phyloP scores from a whole-genome alignment of 2,888 invertebrate species.

The Hirtodrosophila histrioides region DNA sequence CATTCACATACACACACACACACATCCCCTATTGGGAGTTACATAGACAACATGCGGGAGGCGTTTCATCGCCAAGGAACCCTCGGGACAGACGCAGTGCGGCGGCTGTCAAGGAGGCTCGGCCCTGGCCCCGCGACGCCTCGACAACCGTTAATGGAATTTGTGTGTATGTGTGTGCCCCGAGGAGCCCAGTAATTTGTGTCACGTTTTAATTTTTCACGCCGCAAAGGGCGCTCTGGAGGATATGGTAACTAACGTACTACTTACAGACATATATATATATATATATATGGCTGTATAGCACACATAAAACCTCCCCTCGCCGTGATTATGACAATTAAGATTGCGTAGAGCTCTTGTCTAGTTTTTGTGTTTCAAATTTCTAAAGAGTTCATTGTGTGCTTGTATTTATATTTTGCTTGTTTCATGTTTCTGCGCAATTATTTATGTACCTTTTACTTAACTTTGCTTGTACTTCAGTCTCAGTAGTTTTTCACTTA shows the following conservation, averaged over 20 bases:
- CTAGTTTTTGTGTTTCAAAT: conserved; percentile 33
- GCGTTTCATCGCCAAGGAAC: conserved; percentile 42
- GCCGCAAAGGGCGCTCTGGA: conserved; percentile 57
- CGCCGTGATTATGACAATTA: conserved; percentile 71
- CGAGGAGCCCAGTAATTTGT: conserved; percentile 68
- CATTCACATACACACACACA: conserved; percentile 3
- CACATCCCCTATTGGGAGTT: conserved; percentile 20
- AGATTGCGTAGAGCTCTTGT: conserved; percentile 54
- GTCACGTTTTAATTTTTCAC: conserved; percentile 75
- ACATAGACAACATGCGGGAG: conserved; percentile 34
- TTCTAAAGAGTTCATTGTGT: conserved; percentile 34
- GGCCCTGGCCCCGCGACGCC: not conserved
- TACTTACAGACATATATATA: not conserved
- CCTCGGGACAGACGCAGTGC: conserved; percentile 70
- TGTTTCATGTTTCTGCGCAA: conserved; percentile 28
- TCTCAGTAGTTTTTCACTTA: no score
- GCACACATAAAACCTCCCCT: conserved; percentile 17
- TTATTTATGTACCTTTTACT: conserved; percentile 11
- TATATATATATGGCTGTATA: not conserved
- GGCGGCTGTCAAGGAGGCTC: conserved; percentile 52
- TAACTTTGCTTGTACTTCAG: not conserved
- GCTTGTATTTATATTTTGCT: conserved; percentile 13
- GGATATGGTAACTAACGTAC: conserved; percentile 28
- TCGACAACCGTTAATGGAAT: conserved; percentile 58
- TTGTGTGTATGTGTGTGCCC: conserved; percentile 30